Conservation (phyloP, 1,140 invertebrate species). For the Reticulitermes speratus region DNA sequence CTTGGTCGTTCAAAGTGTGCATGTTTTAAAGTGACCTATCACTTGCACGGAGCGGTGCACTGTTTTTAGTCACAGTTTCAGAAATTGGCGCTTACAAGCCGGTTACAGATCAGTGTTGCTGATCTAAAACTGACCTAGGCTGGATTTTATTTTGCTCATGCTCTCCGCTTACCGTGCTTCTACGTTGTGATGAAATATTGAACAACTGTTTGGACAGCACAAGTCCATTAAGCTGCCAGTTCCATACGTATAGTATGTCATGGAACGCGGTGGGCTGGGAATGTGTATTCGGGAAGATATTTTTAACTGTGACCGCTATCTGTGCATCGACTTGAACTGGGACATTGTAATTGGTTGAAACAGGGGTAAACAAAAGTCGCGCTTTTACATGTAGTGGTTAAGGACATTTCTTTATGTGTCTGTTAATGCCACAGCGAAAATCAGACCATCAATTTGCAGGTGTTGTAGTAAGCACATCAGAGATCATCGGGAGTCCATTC, state of each 20-base stretch:
- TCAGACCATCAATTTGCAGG: no score
- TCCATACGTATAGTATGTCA: neutral
- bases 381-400: no score
- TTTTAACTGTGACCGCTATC: neutral
- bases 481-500: no score
- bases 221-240: conserved; percentile 11
- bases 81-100: neutral
- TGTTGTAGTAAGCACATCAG: no score
- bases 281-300: neutral
- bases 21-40: no score
- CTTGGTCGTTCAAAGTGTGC: no score
- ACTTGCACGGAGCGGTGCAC: no score
- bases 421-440: no score
- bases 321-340: no score
- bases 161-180: neutral
- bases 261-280: neutral
- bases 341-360: no score
- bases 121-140: neutral
- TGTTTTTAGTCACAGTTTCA: neutral
- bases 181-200: neutral
- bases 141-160: neutral
- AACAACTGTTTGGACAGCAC: conserved; percentile 14
- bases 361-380: no score
- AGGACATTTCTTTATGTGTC: no score
- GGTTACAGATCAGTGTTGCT: neutral